These are phyloP conservation scores for Ochotona princeps DNA, from an alignment of 2,113 vertebrate genomes.

Conservation along the genomic window DNA sequence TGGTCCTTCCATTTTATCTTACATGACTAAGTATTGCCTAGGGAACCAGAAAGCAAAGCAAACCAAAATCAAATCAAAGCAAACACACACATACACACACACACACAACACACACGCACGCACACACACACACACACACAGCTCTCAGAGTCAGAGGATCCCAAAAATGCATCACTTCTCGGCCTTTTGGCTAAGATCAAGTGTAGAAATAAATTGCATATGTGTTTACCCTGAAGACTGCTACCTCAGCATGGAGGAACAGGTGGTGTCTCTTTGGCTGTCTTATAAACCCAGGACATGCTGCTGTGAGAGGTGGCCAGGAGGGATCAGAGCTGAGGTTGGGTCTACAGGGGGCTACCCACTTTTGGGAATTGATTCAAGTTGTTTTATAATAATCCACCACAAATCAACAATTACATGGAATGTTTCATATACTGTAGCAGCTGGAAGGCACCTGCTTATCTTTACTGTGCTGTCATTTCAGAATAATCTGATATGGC, in stretches of 20 bases:
- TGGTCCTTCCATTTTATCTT: background rate
- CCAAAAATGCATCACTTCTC: background rate
- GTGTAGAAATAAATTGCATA: background rate
- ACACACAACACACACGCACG: too few species aligned
- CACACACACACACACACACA: background rate
- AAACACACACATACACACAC: too few species aligned
- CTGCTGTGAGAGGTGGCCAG: background rate
- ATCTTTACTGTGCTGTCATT: background rate
- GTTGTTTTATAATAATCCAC: background rate
- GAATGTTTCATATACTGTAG: background rate
- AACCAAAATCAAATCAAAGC: too few species aligned
- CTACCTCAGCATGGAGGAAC: background rate
- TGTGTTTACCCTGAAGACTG: background rate
- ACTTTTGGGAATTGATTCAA: background rate
- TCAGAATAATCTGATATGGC: background rate
- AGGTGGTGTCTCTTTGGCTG: background rate
- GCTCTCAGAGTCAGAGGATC: background rate
- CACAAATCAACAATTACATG: background rate
- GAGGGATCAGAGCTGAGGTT: background rate
- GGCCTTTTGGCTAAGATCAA: too few species aligned
- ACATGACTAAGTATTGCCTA: background rate
- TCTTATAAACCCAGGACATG: background rate
- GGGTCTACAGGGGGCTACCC: background rate
- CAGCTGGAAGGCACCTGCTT: background rate
- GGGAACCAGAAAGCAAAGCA: constrained; percentile 1